phyloP scores from a whole-genome alignment of 2,888 invertebrate species.

The Drosophila tanythrix region DNA sequence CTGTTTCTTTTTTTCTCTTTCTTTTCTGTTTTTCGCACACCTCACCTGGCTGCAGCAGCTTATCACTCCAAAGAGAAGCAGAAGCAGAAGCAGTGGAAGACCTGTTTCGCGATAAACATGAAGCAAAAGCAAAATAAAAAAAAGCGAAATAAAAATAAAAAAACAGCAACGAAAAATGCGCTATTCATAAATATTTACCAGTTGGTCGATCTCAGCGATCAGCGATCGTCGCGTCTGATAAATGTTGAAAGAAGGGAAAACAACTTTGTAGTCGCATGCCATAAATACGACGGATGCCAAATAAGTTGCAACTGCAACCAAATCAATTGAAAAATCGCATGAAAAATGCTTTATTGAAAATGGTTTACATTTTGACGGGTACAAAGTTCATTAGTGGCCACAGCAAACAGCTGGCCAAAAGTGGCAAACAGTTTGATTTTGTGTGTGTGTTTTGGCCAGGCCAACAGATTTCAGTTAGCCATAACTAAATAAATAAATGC shows the following conservation, averaged over 20 bases:
- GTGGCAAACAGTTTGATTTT: slow-evolving; percentile 22
- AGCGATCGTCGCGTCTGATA: slow-evolving; percentile 63
- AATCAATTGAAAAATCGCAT: slow-evolving; percentile 54
- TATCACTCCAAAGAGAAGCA: slow-evolving; percentile 23
- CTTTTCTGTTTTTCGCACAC: slow-evolving; percentile 54
- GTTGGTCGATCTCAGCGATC: slow-evolving; percentile 50
- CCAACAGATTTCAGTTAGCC: slow-evolving; percentile 59
- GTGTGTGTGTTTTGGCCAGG: slow-evolving; percentile 1
- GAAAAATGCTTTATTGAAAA: slow-evolving; percentile 55
- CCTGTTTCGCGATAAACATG: slow-evolving; percentile 46
- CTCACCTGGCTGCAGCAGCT: slow-evolving; percentile 31
- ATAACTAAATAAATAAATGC: slow-evolving; percentile 20
- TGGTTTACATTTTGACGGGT: slow-evolving; percentile 35
- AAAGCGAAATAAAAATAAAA: neutral
- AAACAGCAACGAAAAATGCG: slow-evolving; percentile 35
- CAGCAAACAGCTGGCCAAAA: slow-evolving; percentile 29
- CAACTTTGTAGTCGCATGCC: slow-evolving; percentile 65
- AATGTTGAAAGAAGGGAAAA: slow-evolving; percentile 69
- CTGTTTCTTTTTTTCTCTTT: neutral
- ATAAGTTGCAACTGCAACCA: slow-evolving; percentile 42
- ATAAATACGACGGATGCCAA: slow-evolving; percentile 61
- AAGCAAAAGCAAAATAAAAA: slow-evolving; percentile 6
- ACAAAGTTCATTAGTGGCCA: slow-evolving; percentile 42
- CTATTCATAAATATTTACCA: slow-evolving; percentile 74
- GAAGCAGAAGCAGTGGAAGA: slow-evolving; percentile 14